Evolutionary conservation across 1,140 invertebrate genomes (phyloP), one percentile per base, ranked within the genome.

Genomic region (Heterodera carotae): DNA sequence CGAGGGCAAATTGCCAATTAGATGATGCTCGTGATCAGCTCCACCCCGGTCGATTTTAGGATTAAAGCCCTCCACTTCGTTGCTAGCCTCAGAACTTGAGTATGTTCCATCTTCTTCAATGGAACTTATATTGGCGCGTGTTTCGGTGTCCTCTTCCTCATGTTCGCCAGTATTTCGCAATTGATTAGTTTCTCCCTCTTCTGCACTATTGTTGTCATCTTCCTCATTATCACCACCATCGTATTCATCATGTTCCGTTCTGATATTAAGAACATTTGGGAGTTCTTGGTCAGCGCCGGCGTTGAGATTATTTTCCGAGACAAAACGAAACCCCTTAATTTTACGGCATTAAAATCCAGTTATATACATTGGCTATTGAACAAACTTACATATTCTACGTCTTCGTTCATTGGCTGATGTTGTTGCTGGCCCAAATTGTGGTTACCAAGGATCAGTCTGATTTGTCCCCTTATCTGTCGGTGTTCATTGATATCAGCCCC

Each of bases 231-330:
- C 7, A 48, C n/a, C 29, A n/a, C n/a, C n/a, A n/a, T n/a, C n/a
- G n/a, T n/a, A n/a, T 22, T 22, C 18, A 33, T 33, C 67, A 34
- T 69, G 2, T 69, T 48, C 69, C 22, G 18, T 18, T 53, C 59
- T 36, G 10, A 71, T 31, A 22, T 29, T 22, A 71, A 71, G 25
- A n/a, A 56, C 33, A 29, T 71, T 48, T 5, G 59, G 59, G 25
- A 71, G 15, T 56, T 56, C 12, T 56, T 22, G 18, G 12, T 56
- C 22, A 18, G 4, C 48, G 48, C 22, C 48, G 12, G 1, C 48
- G 5, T 56, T n/a, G 48, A n/a, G 31, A n/a, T n/a, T 70, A 18
- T 43, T 59, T 71, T 71, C 48, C 69, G 59, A 33, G 59, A 48
- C 18, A 25, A 36, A 56, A 12, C 31, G 48, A 10, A 48, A 29